These are phyloP conservation scores for Triplophysa tibetana DNA, from an alignment of 2,113 vertebrate genomes.

Conservation along the genomic window DNA sequence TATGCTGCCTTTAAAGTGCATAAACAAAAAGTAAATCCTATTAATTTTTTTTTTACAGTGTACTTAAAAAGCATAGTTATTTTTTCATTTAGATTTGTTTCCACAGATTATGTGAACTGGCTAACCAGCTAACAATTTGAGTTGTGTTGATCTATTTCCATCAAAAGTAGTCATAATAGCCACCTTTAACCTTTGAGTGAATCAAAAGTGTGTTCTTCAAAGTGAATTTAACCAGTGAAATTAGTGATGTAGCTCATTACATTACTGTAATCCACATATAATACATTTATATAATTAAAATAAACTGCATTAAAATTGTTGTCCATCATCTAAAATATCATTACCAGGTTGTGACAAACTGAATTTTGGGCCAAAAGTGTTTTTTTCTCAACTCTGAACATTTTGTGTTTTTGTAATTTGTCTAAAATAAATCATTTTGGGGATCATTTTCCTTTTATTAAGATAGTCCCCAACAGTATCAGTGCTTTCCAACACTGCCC, in stretches of 20 bases:
- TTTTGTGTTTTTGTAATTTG: neutral
- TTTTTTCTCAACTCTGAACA: neutral
- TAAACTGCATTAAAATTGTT: neutral
- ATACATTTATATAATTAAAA: neutral
- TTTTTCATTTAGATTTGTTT: neutral
- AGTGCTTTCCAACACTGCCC: no score
- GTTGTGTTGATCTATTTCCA: neutral
- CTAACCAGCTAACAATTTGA: neutral
- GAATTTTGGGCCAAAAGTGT: conserved; percentile 18
- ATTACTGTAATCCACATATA: neutral
- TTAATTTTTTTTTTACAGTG: no score
- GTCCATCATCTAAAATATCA: neutral
- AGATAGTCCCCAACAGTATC: no score
- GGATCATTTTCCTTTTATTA: no score
- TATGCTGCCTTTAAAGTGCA: no score
- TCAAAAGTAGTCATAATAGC: neutral
- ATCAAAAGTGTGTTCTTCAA: neutral
- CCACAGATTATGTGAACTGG: neutral
- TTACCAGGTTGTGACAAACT: neutral
- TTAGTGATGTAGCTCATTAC: neutral
- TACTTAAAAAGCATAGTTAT: no score
- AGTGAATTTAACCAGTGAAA: neutral
- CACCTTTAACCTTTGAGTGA: conserved; percentile 14
- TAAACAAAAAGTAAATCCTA: no score
- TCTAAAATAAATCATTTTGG: neutral